These are phyloP conservation scores for Macrotis lagotis DNA, from an alignment of 2,113 vertebrate genomes.

Conservation along the genomic window DNA sequence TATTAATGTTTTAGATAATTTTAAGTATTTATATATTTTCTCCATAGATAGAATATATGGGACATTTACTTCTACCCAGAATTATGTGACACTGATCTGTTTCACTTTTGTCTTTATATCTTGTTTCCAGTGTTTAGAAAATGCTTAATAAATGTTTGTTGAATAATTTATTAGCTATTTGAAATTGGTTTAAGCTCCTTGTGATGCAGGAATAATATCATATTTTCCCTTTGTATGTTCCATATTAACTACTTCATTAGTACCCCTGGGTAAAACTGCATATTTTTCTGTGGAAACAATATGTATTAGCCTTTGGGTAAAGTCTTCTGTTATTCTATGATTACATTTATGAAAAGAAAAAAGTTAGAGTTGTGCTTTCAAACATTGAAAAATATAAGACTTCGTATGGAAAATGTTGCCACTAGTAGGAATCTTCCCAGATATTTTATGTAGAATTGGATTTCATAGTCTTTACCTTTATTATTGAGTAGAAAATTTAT, in stretches of 20 bases:
- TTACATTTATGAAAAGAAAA: not conserved
- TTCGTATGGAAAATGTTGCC: not conserved
- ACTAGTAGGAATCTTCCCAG: not conserved
- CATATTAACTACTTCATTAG: not conserved
- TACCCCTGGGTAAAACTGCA: not conserved
- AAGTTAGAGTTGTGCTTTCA: not conserved
- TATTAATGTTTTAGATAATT: not conserved
- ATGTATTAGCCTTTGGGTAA: not conserved
- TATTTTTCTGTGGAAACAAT: constrained; percentile 27
- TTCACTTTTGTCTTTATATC: not conserved
- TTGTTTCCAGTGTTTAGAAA: not conserved
- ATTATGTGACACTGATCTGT: not conserved
- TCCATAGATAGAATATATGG: not conserved
- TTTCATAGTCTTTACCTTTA: constrained; percentile 18
- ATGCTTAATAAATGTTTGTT: not conserved
- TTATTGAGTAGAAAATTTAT: constrained; percentile 12
- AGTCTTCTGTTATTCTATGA: not conserved
- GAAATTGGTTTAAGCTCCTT: not conserved
- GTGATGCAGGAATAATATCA: not conserved
- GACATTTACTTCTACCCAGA: not conserved
- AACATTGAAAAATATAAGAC: constrained; percentile 22
- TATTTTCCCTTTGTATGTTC: not conserved
- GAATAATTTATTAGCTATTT: not conserved
- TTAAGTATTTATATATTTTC: not conserved
- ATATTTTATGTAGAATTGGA: constrained; percentile 18